Evolutionary conservation across 2,797 vertebrate species (phyloP).

Genomic region (Sebastes elongatus): DNA sequence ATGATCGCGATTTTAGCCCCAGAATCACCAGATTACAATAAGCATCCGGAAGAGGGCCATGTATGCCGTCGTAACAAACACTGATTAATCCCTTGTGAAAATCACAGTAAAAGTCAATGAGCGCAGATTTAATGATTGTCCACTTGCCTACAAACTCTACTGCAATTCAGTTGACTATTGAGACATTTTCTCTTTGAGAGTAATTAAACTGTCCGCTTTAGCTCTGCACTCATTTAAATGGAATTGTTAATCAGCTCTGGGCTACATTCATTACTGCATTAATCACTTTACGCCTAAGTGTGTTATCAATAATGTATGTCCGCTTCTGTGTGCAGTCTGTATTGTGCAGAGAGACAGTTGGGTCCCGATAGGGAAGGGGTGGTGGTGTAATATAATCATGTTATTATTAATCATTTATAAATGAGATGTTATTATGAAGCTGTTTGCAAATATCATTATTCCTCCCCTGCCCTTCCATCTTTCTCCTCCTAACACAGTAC

Average conservation of each 20-base stretch:
- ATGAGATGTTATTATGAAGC: not conserved
- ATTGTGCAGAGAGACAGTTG: no score
- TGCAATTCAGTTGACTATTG: not conserved
- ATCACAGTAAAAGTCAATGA: no score
- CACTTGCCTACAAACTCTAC: not conserved
- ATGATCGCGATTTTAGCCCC: no score
- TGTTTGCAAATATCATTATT: not conserved
- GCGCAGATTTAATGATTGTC: not conserved
- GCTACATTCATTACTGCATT: conserved; percentile 2
- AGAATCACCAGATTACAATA: no score
- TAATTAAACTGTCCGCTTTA: conserved; percentile 9
- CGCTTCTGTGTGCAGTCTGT: not conserved
- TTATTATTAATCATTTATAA: conserved; percentile 22
- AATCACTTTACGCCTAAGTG: conserved; percentile 2
- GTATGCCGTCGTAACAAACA: not conserved
- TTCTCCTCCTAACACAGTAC: not conserved
- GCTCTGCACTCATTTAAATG: not conserved
- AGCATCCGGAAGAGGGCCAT: no score
- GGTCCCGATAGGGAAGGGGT: not conserved
- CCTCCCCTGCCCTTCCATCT: not conserved
- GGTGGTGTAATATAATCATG: not conserved
- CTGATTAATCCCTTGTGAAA: not conserved
- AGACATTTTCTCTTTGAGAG: not conserved
- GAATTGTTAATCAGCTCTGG: conserved; percentile 11
- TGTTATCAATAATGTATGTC: conserved; percentile 6